Evolutionary conservation across 2,113 vertebrate genomes (phyloP), one percentile per base, ranked within the genome.

Genomic region (Sylvia atricapilla): DNA sequence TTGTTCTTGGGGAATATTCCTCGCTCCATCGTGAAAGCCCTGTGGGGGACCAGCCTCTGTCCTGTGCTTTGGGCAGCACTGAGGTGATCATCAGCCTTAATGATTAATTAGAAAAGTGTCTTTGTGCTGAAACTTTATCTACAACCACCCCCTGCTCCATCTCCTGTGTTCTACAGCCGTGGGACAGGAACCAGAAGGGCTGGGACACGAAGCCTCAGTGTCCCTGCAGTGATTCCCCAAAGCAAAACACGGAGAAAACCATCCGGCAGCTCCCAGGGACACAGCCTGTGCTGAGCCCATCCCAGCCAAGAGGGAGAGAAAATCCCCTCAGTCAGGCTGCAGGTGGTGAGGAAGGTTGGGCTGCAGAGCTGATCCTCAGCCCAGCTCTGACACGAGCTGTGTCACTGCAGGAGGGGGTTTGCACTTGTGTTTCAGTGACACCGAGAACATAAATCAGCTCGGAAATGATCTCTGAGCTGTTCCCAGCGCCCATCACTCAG

Each of bases 31-130:
- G 62, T 46, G 18, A 20, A 76, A 74, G 37, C 27, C 43, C n/a
- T 1, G 1, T n/a, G 25, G 19, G 39, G 59, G 59, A 74, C 22
- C 0, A 0, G 58, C 27, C 87, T 68, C 68, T 77, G 49, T 7
- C 44, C 31, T 20, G 44, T 24, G 70, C 39, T 49, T 55, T 35
- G 77, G 73, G 49, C 39, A 75, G 19, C 66, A 21, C 31, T 13
- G 9, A 47, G 50, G n/a, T 4, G 7, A 13, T 15, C 30, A 41
- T 58, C 18, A 43, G 39, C 15, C 43, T 39, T 11, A 23, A 33
- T 0, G 2, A 58, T 18, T 22, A 35, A 59, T 6, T 47, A 39
- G 77, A 46, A 47, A 89, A 37, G 25, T 31, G 39, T 20, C 22
- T 41, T 70, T 9, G 23, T 1, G 2, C 44, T 47, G 83, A 63